Conservation (phyloP, 2,797 vertebrate species). For the Chiloscyllium punctatum region DNA sequence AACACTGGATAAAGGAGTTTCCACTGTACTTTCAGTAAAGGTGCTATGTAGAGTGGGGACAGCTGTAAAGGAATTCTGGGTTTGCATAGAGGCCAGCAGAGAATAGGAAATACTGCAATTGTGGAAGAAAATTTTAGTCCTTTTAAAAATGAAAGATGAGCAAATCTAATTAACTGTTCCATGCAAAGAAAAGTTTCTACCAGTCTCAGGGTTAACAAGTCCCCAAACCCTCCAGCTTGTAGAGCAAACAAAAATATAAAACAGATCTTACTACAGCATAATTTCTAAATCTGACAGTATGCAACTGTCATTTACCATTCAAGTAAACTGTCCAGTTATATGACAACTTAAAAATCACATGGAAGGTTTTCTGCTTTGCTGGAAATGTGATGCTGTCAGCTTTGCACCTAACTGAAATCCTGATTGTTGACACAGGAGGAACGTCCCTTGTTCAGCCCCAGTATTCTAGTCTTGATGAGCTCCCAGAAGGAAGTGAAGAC, state of each 20-base stretch:
- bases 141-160: not conserved
- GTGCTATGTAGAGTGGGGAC: not conserved
- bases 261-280: not conserved
- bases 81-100: not conserved
- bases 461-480: not conserved
- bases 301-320: too few species aligned
- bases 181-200: not conserved
- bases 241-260: slow-evolving; percentile 8
- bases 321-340: not conserved
- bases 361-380: not conserved
- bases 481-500: not conserved
- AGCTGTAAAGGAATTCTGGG: not conserved
- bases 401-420: not conserved
- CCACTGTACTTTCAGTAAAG: not conserved
- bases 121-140: not conserved
- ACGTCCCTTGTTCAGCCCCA: not conserved
- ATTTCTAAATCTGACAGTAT: too few species aligned
- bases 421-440: not conserved
- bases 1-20: not conserved
- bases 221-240: not conserved
- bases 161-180: not conserved
- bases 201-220: not conserved
- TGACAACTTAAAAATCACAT: not conserved
- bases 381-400: not conserved
- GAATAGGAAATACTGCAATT: not conserved